These are phyloP conservation scores for Sebastes aleutianus DNA, from an alignment of 2,797 vertebrate genomes.

Conservation along the genomic window DNA sequence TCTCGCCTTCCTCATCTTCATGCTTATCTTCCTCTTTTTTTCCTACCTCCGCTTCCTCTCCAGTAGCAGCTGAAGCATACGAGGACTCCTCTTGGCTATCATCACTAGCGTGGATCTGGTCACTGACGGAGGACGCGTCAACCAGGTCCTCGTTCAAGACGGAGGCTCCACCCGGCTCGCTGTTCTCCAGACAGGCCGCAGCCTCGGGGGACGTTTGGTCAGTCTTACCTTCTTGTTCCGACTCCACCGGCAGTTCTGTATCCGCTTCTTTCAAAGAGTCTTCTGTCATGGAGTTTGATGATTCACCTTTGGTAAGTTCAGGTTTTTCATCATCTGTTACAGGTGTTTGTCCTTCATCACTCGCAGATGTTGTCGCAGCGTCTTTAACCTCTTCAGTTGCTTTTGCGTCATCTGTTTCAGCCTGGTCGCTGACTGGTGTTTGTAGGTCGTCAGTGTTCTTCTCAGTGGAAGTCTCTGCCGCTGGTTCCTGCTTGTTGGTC, in stretches of 20 bases:
- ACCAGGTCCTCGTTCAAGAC: constrained; percentile 62
- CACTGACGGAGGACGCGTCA: constrained; percentile 62
- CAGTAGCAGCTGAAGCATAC: constrained; percentile 50
- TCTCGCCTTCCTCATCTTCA: constrained; percentile 24
- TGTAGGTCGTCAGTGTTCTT: background rate
- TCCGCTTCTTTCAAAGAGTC: constrained; percentile 54
- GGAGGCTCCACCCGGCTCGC: constrained; percentile 55
- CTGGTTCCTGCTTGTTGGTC: constrained; percentile 9
- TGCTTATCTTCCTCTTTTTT: constrained; percentile 21
- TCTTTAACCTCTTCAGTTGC: constrained; percentile 6
- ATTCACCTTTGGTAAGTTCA: constrained; percentile 32
- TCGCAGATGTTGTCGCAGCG: constrained; percentile 12
- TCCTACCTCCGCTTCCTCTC: constrained; percentile 26
- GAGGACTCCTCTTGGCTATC: constrained; percentile 66
- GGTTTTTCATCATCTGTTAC: constrained; percentile 32
- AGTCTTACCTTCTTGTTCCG: constrained; percentile 36
- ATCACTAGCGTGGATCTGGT: constrained; percentile 41
- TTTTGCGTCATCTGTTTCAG: constrained; percentile 16
- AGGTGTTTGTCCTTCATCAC: constrained; percentile 8
- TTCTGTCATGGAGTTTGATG: constrained; percentile 37
- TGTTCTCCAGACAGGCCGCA: constrained; percentile 59
- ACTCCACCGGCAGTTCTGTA: background rate
- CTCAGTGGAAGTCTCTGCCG: background rate
- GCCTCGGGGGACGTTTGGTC: constrained; percentile 55
- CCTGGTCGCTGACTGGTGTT: background rate